These are phyloP conservation scores for Cyprinus carpio DNA, from an alignment of 2,113 vertebrate species.

Conservation along the genomic window DNA sequence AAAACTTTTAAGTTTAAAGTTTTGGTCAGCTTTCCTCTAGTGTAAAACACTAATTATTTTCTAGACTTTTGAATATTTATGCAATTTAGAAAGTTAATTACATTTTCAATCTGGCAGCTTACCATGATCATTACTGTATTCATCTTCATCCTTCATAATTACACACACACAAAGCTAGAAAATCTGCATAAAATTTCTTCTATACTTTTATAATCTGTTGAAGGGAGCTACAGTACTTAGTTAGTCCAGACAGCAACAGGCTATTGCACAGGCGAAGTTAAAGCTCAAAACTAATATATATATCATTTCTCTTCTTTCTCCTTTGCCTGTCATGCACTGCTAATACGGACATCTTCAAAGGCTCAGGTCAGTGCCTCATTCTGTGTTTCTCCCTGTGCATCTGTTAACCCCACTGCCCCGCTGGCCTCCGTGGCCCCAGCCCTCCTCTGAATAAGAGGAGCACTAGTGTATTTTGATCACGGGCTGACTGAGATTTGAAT, in stretches of 20 bases:
- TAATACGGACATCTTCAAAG: constrained; percentile 97
- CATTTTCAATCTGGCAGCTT: constrained; percentile 2
- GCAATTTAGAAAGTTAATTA: not conserved
- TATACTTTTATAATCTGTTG: not conserved
- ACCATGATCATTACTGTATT: not conserved
- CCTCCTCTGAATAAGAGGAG: constrained; percentile 2
- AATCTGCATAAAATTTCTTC: not conserved
- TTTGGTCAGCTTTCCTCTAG: not conserved
- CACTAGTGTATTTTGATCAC: constrained; percentile 12
- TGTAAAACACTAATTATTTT: not conserved
- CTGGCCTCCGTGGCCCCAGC: not conserved
- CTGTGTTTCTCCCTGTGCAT: constrained; percentile 72
- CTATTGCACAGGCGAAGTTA: constrained; percentile 50
- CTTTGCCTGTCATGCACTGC: constrained; percentile 90
- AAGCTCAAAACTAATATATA: constrained; percentile 86
- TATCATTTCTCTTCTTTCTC: constrained; percentile 88
- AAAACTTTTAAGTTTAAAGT: not conserved
- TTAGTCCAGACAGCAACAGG: constrained; percentile 45
- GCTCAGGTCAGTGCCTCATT: constrained; percentile 96
- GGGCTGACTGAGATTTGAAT: constrained; percentile 33
- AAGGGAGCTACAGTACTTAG: not conserved
- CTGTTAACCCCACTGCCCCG: constrained; percentile 38
- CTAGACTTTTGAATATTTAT: not conserved
- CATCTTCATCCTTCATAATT: constrained; percentile 14
- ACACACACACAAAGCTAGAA: not conserved